Evolutionary conservation across 2,888 invertebrate species (phyloP).

Genomic region (Dasypolia templi): DNA sequence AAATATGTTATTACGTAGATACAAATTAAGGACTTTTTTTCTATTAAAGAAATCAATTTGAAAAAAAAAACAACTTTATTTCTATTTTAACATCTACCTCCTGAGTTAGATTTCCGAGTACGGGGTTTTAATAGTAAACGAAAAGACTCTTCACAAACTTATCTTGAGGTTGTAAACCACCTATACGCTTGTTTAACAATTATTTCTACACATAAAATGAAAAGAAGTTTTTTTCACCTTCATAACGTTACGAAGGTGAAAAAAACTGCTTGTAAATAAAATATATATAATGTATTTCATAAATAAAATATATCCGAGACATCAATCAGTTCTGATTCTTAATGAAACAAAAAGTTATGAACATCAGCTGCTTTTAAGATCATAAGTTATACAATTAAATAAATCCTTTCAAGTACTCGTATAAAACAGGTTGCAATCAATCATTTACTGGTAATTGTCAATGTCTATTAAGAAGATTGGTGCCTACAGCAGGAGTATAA

Average conservation of each 20-base stretch:
- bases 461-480: background rate
- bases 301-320: conserved; percentile 33
- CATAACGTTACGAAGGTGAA: no score
- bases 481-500: background rate
- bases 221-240: background rate
- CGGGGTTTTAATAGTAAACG: no score
- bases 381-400: conserved; percentile 52
- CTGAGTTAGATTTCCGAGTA: no score
- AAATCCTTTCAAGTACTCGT: conserved; percentile 25
- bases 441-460: conserved; percentile 19
- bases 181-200: no score
- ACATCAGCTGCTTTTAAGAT: conserved; percentile 19
- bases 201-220: background rate
- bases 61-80: no score
- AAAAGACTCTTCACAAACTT: no score
- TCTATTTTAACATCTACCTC: no score
- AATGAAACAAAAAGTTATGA: conserved; percentile 39
- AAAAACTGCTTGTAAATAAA: no score
- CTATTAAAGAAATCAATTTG: no score
- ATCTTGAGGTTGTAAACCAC: no score
- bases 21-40: no score
- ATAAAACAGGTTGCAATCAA: conserved; percentile 6
- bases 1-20: no score
- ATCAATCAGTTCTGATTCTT: conserved; percentile 24
- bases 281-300: conserved; percentile 37